Evolutionary conservation across 2,113 vertebrate species (phyloP).

Genomic region (Psilopsiagon aymara): DNA sequence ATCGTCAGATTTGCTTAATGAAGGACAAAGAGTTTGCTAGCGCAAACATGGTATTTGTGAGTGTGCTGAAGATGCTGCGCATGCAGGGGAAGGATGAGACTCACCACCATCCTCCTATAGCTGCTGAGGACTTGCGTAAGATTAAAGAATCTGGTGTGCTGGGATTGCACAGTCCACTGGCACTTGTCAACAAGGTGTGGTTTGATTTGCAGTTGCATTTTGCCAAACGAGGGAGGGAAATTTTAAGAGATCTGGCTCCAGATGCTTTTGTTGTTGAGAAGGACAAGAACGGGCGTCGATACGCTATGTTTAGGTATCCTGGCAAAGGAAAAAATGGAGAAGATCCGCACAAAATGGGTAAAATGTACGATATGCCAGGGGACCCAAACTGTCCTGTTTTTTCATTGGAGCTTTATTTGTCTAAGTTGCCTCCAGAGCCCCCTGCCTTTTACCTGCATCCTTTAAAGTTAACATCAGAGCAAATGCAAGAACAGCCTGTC

Average conservation of each 20-base stretch:
- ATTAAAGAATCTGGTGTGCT: constrained; percentile 67
- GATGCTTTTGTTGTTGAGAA: constrained; percentile 70
- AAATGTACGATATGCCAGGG: constrained; percentile 72
- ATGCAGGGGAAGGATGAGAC: constrained; percentile 71
- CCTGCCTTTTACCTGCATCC: constrained; percentile 71
- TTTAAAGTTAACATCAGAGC: constrained; percentile 59
- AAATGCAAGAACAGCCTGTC: constrained; percentile 66
- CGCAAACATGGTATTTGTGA: constrained; percentile 68
- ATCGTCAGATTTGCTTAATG: constrained; percentile 69
- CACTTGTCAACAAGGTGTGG: constrained; percentile 72
- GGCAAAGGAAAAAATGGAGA: constrained; percentile 63
- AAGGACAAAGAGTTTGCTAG: constrained; percentile 71
- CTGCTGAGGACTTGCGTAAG: constrained; percentile 63
- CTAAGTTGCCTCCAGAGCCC: constrained; percentile 67
- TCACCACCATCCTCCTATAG: constrained; percentile 66
- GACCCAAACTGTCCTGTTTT: constrained; percentile 70
- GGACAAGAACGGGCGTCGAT: constrained; percentile 62
- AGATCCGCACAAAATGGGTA: constrained; percentile 69
- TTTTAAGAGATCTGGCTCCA: constrained; percentile 71
- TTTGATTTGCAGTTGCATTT: constrained; percentile 74
- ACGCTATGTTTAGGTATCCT: constrained; percentile 64
- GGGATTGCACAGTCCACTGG: constrained; percentile 66
- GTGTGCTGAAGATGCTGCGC: constrained; percentile 67
- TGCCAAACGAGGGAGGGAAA: constrained; percentile 71
- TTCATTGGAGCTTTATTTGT: constrained; percentile 73